These are phyloP conservation scores for Laodelphax striatellus DNA, from an alignment of 1,140 invertebrate genomes.

Conservation along the genomic window DNA sequence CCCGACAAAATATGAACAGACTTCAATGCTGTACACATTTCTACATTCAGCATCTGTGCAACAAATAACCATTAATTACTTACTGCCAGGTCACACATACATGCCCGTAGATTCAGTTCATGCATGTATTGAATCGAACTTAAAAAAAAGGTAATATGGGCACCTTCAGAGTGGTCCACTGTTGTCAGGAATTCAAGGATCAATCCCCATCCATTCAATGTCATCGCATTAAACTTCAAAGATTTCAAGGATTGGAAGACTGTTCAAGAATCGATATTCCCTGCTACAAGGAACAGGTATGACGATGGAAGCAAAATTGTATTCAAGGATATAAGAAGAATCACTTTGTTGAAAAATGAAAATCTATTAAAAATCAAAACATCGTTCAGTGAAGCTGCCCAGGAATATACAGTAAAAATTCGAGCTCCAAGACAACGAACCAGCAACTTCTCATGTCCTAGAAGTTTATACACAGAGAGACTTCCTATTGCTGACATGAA, in stretches of 20 bases:
- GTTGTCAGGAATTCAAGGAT: conserved; percentile 4
- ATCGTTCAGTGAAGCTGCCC: background rate
- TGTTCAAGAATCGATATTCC: background rate
- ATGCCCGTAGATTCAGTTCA: conserved; percentile 25
- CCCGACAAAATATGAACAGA: conserved; percentile 24
- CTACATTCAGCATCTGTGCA: conserved; percentile 14
- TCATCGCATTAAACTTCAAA: background rate
- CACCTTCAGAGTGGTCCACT: conserved; percentile 24
- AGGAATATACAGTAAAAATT: background rate
- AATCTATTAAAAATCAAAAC: background rate
- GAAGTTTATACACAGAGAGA: background rate
- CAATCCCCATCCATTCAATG: conserved; percentile 5
- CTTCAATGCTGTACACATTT: conserved; percentile 15
- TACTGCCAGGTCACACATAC: conserved; percentile 22
- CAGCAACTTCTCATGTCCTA: background rate
- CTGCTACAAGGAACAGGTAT: background rate
- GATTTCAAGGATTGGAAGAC: conserved; percentile 3
- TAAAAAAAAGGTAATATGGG: conserved; percentile 20
- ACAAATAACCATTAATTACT: conserved; percentile 15
- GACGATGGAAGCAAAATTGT: background rate
- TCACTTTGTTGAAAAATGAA: background rate
- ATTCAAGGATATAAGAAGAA: background rate
- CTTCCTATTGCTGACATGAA: background rate
- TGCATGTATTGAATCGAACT: conserved; percentile 20
- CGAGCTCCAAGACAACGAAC: background rate